Base-by-base conservation (phyloP, 53 echinoderm and acorn worm genomes). In the Henricia sp. region DNA sequence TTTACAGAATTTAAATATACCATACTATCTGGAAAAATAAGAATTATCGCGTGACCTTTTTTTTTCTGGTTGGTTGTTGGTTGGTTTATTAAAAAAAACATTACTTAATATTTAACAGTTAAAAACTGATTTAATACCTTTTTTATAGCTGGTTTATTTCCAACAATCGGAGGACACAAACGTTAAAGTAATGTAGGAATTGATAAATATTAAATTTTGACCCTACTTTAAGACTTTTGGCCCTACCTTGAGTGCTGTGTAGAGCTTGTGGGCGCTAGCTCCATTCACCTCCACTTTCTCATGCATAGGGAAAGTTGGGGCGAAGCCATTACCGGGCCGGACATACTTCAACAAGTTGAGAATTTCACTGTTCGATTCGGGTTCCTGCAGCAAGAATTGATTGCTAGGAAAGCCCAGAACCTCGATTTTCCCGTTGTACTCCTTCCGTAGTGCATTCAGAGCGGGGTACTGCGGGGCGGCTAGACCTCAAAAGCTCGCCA, bases 381-480 rank as follows among this genome's bases (percentile, higher is more conserved):
- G 84, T 37, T 84, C 84, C 56, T 84, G 66, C n/a, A 84, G 71
- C 29, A 52, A 16, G 70, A 84, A 84, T 39, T 84, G 84, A 37
- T 84, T 84, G 84, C 56, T 53, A 12, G 84, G 84, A 32, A 84
- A 41, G 25, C 54, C 84, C 36, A 84, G 52, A 33, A 84, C 39
- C 57, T 52, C 52, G 29, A 69, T 33, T 37, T 83, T 66, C 13
- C 52, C 68, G 29, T 52, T 68, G 63, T 63, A 77, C 46, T 24
- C 78, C 43, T 77, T 5, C 9, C 43, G 59, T 11, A 84, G 84
- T 84, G 84, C 84, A 84, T 84, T 84, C 84, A 84, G 30, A 3
- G 37, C 55, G 25, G 57, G 69, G 55, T 84, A 84, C 57, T 84
- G 70, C 36, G 35, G 25, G 59, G 71, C 16, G 39, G 70, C 46